Evolutionary conservation across 2,888 invertebrate species (phyloP), one percentile per base, ranked within the genome.

Genomic region (Tipula confusa): DNA sequence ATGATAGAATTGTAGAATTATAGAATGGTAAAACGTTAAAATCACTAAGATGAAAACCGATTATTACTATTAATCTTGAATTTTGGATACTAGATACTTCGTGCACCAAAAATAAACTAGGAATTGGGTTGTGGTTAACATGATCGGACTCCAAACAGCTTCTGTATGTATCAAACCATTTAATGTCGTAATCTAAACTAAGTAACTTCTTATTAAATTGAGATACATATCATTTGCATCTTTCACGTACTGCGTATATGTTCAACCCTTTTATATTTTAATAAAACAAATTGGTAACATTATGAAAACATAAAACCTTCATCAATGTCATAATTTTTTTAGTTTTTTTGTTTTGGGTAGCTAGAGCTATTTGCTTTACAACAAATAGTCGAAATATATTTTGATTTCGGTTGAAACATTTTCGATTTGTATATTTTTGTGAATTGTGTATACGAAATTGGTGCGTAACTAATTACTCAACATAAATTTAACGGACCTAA

Each of bases 141-240:
- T n/a, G n/a, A n/a, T n/a, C n/a, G n/a, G n/a, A n/a, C n/a, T n/a
- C n/a, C n/a, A n/a, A n/a, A n/a, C n/a, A n/a, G n/a, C n/a, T n/a
- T n/a, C n/a, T n/a, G n/a, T n/a, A n/a, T n/a, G n/a, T n/a, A n/a
- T n/a, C n/a, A n/a, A n/a, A n/a, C n/a, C n/a, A n/a, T n/a, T n/a
- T n/a, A n/a, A n/a, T n/a, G n/a, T n/a, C n/a, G n/a, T n/a, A n/a
- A n/a, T n/a, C n/a, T n/a, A n/a, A n/a, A n/a, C n/a, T n/a, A n/a
- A n/a, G n/a, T n/a, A n/a, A 64, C 2, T 24, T 64, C 24, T 64
- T 64, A 64, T 64, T 64, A 64, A 64, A 64, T 64, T 64, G 24
- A 64, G 64, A 64, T 64, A 64, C 64, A 64, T 64, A 64, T 64
- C 64, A 64, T 64, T 64, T 64, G 64, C 64, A 64, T 64, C 64